Conservation (phyloP, 2,113 vertebrate species). For the Dicerorhinus sumatrensis region DNA sequence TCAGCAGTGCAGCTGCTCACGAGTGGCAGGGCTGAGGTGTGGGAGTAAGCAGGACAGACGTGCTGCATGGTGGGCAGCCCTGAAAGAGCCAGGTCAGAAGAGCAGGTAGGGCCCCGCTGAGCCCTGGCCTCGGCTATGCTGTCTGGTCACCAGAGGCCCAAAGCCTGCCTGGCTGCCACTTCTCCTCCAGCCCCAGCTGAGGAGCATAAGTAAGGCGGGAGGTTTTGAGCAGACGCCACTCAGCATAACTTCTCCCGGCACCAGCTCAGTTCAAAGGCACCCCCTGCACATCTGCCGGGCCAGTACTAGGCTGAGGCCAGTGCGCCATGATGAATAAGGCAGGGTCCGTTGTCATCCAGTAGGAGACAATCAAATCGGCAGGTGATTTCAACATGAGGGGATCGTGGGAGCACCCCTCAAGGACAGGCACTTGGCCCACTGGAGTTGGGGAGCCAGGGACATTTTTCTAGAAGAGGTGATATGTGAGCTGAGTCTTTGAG, state of each 20-base stretch:
- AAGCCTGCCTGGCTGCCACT: neutral
- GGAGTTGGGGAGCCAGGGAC: neutral
- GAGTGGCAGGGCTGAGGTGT: neutral
- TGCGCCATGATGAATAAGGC: neutral
- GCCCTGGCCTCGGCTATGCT: neutral
- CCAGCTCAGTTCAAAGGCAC: neutral
- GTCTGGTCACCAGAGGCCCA: neutral
- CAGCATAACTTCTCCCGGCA: accelerated
- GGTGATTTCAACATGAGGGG: neutral
- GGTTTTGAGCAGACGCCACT: neutral
- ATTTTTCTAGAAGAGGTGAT: neutral
- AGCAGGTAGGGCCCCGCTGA: neutral
- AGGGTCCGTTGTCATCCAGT: neutral
- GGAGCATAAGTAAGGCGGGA: neutral
- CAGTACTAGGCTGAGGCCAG: accelerated
- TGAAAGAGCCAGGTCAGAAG: neutral
- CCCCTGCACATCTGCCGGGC: neutral
- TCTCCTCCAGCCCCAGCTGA: neutral
- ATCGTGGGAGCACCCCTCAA: neutral
- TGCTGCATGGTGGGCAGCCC: too few relatives aligned
- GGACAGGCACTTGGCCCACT: neutral
- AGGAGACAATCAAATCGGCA: neutral
- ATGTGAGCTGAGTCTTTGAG: neutral
- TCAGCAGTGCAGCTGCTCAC: neutral
- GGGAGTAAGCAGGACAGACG: accelerated